Evolutionary conservation across 2,888 invertebrate species (phyloP).

Genomic region (Cheiracanthium punctorium): DNA sequence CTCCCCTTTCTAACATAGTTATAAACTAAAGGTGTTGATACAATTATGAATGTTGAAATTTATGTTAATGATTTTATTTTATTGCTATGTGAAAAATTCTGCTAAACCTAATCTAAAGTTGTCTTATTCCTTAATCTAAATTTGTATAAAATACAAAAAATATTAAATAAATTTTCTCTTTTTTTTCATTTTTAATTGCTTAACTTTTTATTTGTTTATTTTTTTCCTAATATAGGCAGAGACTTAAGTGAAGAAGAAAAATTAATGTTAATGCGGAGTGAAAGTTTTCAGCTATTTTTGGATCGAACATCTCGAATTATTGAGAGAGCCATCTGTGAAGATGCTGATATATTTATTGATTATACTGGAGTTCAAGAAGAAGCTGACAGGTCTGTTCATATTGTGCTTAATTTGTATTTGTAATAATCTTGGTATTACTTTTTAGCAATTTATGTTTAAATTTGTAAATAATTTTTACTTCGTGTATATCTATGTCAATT

Average conservation of each 20-base stretch:
- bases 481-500: not conserved
- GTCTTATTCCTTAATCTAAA: too few species aligned
- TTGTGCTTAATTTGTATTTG: not conserved
- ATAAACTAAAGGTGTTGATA: too few species aligned
- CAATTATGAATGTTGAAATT: too few species aligned
- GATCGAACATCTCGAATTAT: constrained; percentile 92
- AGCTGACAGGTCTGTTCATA: constrained; percentile 83
- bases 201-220: too few species aligned
- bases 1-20: too few species aligned
- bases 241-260: constrained; percentile 98
- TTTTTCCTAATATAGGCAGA: constrained; percentile 11
- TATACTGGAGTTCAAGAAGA: constrained; percentile 92
- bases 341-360: constrained; percentile 96
- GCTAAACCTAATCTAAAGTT: too few species aligned
- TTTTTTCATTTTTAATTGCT: too few species aligned
- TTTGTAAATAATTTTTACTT: not conserved
- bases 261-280: constrained; percentile 92
- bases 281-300: constrained; percentile 95
- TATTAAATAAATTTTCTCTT: too few species aligned
- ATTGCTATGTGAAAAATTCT: too few species aligned
- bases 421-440: too few species aligned
- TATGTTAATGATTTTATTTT: too few species aligned
- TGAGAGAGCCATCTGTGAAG: constrained; percentile 92
- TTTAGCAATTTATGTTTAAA: not conserved
- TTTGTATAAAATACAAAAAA: too few species aligned